Conservation (phyloP, 2,888 invertebrate genomes). For the Sclerodermus sp. region DNA sequence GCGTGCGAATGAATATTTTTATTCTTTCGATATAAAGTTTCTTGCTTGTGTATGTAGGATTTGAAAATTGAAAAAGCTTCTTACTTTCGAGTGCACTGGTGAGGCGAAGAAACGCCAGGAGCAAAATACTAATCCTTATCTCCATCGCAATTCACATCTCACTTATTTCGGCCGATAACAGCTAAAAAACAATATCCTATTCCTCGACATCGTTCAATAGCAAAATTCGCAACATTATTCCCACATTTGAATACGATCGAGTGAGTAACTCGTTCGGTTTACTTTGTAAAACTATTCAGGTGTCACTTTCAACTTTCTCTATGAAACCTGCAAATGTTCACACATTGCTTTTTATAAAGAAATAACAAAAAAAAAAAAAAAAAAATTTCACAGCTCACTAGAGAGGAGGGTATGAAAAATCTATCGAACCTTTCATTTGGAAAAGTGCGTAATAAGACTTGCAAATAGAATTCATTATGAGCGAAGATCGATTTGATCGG, state of each 20-base stretch:
- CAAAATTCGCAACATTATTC: too few species aligned
- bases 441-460: too few species aligned
- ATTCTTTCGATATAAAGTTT: not conserved
- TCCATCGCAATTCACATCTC: slow-evolving; percentile 41
- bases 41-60: not conserved
- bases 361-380: slow-evolving; percentile 6
- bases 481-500: too few species aligned
- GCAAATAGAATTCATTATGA: too few species aligned
- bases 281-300: too few species aligned
- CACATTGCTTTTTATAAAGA: too few species aligned
- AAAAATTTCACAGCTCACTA: too few species aligned
- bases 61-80: slow-evolving; percentile 7
- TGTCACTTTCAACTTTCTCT: not conserved
- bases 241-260: too few species aligned
- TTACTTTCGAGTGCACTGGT: slow-evolving; percentile 41
- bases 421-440: too few species aligned
- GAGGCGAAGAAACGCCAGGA: slow-evolving; percentile 39
- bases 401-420: too few species aligned
- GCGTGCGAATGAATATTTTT: not conserved
- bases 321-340: too few species aligned
- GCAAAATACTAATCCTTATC: slow-evolving; percentile 41
- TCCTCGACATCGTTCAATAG: not conserved
- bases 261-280: too few species aligned
- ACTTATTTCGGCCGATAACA: slow-evolving; percentile 12
- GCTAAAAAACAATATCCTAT: not conserved